These are phyloP conservation scores for Schrankia costaestrigalis DNA, from an alignment of 2,888 invertebrate genomes.

Conservation along the genomic window DNA sequence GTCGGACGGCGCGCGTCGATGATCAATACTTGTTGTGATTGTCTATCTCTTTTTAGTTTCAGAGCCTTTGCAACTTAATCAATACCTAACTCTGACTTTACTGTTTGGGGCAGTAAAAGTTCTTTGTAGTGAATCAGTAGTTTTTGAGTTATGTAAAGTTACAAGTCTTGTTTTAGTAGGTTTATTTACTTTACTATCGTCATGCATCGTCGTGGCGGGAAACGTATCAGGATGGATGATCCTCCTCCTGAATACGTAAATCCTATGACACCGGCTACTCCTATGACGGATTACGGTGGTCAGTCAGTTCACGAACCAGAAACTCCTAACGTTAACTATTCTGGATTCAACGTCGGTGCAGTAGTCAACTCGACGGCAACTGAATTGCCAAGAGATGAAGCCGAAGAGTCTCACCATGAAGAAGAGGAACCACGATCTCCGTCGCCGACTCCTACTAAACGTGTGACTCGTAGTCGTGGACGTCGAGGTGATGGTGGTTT, in stretches of 20 bases:
- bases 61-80: too few species aligned
- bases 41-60: slow-evolving; percentile 6
- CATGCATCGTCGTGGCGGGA: slow-evolving; percentile 91
- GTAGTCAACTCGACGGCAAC: slow-evolving; percentile 56
- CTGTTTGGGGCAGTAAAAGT: too few species aligned
- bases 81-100: too few species aligned
- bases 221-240: slow-evolving; percentile 95
- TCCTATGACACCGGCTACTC: slow-evolving; percentile 78
- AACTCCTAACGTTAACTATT: slow-evolving; percentile 69
- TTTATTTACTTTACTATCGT: slow-evolving; percentile 12
- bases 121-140: not conserved
- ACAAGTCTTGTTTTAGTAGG: slow-evolving; percentile 4
- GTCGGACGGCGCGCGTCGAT: slow-evolving; percentile 19
- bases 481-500: slow-evolving; percentile 76
- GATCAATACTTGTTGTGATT: slow-evolving; percentile 4
- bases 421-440: slow-evolving; percentile 76
- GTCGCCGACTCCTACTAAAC: slow-evolving; percentile 79
- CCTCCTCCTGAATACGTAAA: slow-evolving; percentile 93
- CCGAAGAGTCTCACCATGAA: slow-evolving; percentile 54
- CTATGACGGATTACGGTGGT: slow-evolving; percentile 79
- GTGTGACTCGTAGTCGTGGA: slow-evolving; percentile 84
- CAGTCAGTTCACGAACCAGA: slow-evolving; percentile 76
- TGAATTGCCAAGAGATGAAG: slow-evolving; percentile 58
- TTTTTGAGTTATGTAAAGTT: slow-evolving; percentile 14
- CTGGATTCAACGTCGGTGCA: slow-evolving; percentile 58